Conservation (phyloP, 2,888 invertebrate species). For the Lasioglossum figueresi region DNA sequence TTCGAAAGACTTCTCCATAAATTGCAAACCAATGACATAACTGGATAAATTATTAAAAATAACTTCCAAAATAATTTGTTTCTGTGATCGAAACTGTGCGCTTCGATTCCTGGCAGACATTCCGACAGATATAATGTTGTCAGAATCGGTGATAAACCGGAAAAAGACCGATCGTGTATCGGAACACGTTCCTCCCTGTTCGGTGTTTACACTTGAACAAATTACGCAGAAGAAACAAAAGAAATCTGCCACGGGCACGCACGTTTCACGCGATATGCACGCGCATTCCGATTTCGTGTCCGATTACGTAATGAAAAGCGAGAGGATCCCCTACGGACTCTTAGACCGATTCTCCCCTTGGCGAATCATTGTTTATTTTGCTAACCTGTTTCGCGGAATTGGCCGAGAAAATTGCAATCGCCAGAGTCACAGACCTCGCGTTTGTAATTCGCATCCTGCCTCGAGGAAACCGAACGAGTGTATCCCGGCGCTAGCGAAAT, state of each 20-base stretch:
- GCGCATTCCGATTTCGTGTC: conserved; percentile 48
- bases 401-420: conserved; percentile 34
- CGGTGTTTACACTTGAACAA: conserved; percentile 37
- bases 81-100: not conserved
- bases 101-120: not conserved
- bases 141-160: not conserved
- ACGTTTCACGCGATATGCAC: conserved; percentile 26
- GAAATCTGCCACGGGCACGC: conserved; percentile 31
- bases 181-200: not conserved
- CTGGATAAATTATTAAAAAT: no score
- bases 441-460: not conserved
- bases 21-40: no score
- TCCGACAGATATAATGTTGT: not conserved
- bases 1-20: not conserved
- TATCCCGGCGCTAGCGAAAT: conserved; percentile 31
- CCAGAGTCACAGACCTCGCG: conserved; percentile 1
- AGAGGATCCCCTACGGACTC: conserved; percentile 14
- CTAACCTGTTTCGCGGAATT: conserved; percentile 30
- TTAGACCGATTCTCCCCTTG: conserved; percentile 3
- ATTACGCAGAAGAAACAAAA: not conserved
- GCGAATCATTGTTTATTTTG: conserved; percentile 52
- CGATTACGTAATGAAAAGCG: conserved; percentile 56
- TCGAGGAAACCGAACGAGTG: not conserved
- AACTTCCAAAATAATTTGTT: no score
- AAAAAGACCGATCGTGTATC: conserved; percentile 11